Conservation (phyloP, 2,888 invertebrate species). For the Acleris sparsana region DNA sequence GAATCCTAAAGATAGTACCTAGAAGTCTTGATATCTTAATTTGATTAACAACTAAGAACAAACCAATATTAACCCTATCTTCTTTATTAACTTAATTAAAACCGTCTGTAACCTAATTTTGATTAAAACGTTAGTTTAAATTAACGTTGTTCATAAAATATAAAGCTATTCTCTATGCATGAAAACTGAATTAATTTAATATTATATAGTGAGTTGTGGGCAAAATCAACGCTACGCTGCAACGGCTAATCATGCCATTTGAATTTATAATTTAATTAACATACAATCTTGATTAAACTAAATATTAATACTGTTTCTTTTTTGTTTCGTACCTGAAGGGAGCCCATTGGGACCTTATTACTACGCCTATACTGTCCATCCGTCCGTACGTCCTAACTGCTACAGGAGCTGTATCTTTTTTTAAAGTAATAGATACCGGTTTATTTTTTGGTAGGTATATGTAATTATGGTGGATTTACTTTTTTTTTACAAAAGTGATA, state of each 20-base stretch:
- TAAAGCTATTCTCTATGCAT: conserved; percentile 18
- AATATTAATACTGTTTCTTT: too few relatives aligned
- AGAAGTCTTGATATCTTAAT: background rate
- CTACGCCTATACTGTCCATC: background rate
- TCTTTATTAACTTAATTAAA: too few relatives aligned
- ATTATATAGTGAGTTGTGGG: background rate
- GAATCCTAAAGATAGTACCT: background rate
- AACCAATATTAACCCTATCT: too few relatives aligned
- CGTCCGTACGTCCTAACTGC: background rate
- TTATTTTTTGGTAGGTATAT: too few relatives aligned
- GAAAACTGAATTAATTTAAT: conserved; percentile 19
- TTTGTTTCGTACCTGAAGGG: background rate
- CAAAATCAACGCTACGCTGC: background rate
- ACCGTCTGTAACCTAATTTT: background rate
- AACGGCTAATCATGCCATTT: background rate
- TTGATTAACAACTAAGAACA: background rate
- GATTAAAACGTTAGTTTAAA: conserved; percentile 18
- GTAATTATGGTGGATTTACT: too few relatives aligned
- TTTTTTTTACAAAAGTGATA: too few relatives aligned
- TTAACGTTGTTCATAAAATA: conserved; percentile 2
- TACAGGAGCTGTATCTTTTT: too few relatives aligned
- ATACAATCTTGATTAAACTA: too few relatives aligned
- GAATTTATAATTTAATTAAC: too few relatives aligned
- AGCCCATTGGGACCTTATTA: background rate
- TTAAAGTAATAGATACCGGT: too few relatives aligned